These are phyloP conservation scores for Nibea albiflora DNA, from an alignment of 2,113 vertebrate species.

Conservation along the genomic window DNA sequence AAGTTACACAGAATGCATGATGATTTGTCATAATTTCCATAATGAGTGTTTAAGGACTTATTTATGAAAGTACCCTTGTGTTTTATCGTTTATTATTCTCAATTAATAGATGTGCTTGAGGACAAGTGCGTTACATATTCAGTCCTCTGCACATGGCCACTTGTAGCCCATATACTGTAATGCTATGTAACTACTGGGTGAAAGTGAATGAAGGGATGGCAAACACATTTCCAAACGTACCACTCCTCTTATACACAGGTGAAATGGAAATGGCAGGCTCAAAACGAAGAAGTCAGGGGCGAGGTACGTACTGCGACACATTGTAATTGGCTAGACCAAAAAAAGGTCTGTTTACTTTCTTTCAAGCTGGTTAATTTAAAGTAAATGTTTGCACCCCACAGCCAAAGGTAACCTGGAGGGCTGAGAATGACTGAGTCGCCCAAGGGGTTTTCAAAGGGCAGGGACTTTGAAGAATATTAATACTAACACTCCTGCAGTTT, in stretches of 20 bases:
- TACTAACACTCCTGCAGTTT: background rate
- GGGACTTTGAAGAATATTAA: slow-evolving; percentile 69
- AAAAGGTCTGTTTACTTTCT: slow-evolving; percentile 40
- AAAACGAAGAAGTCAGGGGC: background rate
- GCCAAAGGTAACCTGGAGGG: slow-evolving; percentile 40
- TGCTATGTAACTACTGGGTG: slow-evolving; percentile 22
- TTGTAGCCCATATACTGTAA: slow-evolving; percentile 11
- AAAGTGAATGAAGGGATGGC: slow-evolving; percentile 23
- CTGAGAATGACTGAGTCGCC: slow-evolving; percentile 48
- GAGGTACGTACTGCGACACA: background rate
- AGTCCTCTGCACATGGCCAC: slow-evolving; percentile 3
- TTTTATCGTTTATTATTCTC: background rate
- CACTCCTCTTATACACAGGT: slow-evolving; percentile 29
- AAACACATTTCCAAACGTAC: slow-evolving; percentile 2
- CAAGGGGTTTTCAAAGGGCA: slow-evolving; percentile 75
- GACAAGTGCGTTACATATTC: slow-evolving; percentile 9
- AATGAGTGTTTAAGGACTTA: background rate
- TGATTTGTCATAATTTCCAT: background rate
- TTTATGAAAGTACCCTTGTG: background rate
- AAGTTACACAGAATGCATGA: background rate
- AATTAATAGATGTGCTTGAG: background rate
- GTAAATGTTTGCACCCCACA: slow-evolving; percentile 73
- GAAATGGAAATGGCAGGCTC: slow-evolving; percentile 32
- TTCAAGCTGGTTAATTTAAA: slow-evolving; percentile 76
- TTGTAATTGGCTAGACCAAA: slow-evolving; percentile 5